Evolutionary conservation across 2,888 invertebrate species (phyloP).

Genomic region (Andrena flavipes): DNA sequence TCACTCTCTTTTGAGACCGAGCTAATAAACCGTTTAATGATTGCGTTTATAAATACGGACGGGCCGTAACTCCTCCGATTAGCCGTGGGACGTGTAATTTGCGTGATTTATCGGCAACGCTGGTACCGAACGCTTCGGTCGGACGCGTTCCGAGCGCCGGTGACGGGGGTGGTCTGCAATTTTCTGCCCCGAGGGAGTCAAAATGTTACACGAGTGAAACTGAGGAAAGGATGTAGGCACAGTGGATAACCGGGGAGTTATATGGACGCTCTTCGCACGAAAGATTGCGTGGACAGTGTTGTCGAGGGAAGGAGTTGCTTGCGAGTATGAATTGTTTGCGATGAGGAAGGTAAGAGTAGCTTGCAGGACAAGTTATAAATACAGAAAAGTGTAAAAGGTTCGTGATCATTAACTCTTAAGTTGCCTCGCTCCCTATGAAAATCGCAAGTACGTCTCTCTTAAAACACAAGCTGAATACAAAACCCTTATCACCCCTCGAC

Average conservation of each 20-base stretch:
- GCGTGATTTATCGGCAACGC: slow-evolving; percentile 31
- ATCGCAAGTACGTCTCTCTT: too few relatives aligned
- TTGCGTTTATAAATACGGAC: slow-evolving; percentile 44
- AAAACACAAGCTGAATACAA: not conserved
- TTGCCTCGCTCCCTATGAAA: too few relatives aligned
- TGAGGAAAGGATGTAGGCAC: not conserved
- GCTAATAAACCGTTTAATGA: slow-evolving; percentile 53
- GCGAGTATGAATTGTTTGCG: too few relatives aligned
- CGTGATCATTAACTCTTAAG: too few relatives aligned
- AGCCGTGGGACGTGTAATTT: slow-evolving; percentile 20
- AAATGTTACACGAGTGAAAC: not conserved
- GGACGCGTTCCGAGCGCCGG: not conserved
- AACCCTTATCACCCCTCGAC: not conserved
- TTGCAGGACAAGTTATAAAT: too few relatives aligned
- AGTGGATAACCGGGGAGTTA: too few relatives aligned
- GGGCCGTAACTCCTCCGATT: slow-evolving; percentile 46
- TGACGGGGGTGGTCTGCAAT: not conserved
- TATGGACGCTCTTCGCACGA: too few relatives aligned
- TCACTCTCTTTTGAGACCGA: not conserved
- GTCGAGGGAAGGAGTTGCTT: too few relatives aligned
- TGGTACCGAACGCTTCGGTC: not conserved
- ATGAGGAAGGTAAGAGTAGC: too few relatives aligned
- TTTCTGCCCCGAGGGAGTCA: not conserved
- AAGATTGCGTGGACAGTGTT: not conserved
- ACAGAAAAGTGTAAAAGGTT: too few relatives aligned